These are phyloP conservation scores for Drosophila subsilvestris DNA, from an alignment of 2,888 invertebrate genomes.

Conservation along the genomic window DNA sequence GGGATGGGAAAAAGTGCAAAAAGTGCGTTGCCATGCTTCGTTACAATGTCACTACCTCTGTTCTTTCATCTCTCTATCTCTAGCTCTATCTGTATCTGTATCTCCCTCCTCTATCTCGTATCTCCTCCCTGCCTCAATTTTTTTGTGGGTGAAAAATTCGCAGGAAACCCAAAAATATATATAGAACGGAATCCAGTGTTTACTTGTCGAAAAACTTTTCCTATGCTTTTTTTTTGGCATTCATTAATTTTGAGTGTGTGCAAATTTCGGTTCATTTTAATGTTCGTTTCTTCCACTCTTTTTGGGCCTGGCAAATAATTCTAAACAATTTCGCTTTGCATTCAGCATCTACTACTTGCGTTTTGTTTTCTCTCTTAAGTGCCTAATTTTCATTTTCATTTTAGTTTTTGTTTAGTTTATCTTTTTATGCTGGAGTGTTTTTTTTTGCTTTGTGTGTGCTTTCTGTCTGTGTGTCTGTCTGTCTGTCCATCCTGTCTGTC, in stretches of 20 bases:
- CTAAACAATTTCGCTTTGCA: slow-evolving; percentile 54
- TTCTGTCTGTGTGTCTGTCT: slow-evolving; percentile 34
- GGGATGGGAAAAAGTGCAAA: slow-evolving; percentile 84
- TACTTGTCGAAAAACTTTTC: slow-evolving; percentile 4
- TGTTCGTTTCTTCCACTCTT: background rate
- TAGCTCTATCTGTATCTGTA: background rate
- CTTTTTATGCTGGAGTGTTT: slow-evolving; percentile 16
- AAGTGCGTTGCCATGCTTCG: slow-evolving; percentile 79
- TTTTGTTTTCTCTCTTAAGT: slow-evolving; percentile 54
- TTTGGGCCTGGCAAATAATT: slow-evolving; percentile 60
- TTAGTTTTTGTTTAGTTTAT: slow-evolving; percentile 37
- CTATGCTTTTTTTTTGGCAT: slow-evolving; percentile 3
- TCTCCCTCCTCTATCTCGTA: too few relatives aligned
- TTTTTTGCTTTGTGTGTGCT: slow-evolving; percentile 10
- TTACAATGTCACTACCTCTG: slow-evolving; percentile 43
- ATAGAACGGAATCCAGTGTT: slow-evolving; percentile 15
- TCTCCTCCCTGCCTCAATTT: slow-evolving; percentile 4
- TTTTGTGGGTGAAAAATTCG: slow-evolving; percentile 34
- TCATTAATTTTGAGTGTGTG: slow-evolving; percentile 35
- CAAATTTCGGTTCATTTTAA: slow-evolving; percentile 32
- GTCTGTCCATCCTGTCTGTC: slow-evolving; percentile 32
- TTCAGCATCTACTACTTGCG: slow-evolving; percentile 47
- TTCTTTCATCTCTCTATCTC: slow-evolving; percentile 18
- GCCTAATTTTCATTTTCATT: slow-evolving; percentile 45
- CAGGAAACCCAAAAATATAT: slow-evolving; percentile 24